A percentile compares a stretch with the other conserved stretches of the same genome.
These are phyloP conservation scores for Torymus auratus DNA, from an alignment of 2,888 invertebrate species.

Conservation along the genomic window DNA sequence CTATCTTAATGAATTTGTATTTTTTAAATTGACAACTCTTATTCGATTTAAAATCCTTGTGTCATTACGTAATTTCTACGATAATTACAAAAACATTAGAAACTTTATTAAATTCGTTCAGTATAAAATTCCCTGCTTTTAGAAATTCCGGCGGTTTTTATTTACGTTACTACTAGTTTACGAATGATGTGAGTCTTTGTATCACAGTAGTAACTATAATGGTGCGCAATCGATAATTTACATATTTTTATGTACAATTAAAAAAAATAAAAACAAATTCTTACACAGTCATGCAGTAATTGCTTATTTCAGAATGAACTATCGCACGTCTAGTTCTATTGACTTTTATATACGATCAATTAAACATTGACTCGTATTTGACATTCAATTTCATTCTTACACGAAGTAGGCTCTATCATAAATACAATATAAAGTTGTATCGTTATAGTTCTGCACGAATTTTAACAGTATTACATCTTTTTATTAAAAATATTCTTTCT, in stretches of 20 bases:
- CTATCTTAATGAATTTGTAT: constrained; percentile 40
- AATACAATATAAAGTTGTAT: constrained; percentile 41
- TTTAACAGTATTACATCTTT: constrained; percentile 46
- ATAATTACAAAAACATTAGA: constrained; percentile 47
- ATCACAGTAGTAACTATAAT: constrained; percentile 57
- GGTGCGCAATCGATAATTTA: constrained; percentile 55
- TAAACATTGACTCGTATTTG: constrained; percentile 51
- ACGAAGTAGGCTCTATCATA: constrained; percentile 30
- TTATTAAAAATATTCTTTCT: constrained; percentile 44
- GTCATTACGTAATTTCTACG: constrained; percentile 32
- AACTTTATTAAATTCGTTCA: constrained; percentile 50
- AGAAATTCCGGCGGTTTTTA: constrained; percentile 42
- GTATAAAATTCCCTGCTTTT: constrained; percentile 49
- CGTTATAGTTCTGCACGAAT: constrained; percentile 30
- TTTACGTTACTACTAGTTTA: constrained; percentile 48
- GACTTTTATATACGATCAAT: constrained; percentile 49
- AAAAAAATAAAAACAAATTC: constrained; percentile 52
- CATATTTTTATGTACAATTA: constrained; percentile 56
- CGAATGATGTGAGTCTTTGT: constrained; percentile 46
- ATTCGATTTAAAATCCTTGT: constrained; percentile 41
- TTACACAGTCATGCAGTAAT: constrained; percentile 55
- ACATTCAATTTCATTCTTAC: constrained; percentile 47
- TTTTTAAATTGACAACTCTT: constrained; percentile 44
- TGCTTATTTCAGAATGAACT: constrained; percentile 51
- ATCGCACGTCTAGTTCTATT: constrained; percentile 51